Evolutionary conservation across 1,140 invertebrate species (phyloP).

Genomic region (Homarus americanus): DNA sequence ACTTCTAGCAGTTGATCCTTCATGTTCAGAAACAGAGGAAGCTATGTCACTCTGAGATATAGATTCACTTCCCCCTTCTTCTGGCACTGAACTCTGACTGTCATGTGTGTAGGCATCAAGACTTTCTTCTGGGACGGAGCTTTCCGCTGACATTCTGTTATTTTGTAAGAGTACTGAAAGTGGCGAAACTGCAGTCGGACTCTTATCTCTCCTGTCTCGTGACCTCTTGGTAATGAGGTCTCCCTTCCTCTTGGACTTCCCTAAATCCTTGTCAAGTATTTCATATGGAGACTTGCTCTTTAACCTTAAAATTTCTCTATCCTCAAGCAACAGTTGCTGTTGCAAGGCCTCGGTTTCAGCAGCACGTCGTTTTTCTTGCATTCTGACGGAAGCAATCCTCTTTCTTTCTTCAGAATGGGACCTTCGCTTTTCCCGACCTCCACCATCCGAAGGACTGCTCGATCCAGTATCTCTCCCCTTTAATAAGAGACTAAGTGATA

Average conservation of each 20-base stretch:
- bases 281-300: constrained; percentile 47
- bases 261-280: constrained; percentile 38
- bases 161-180: background rate
- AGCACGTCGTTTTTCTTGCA: constrained; percentile 57
- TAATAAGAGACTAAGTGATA: constrained; percentile 22
- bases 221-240: constrained; percentile 37
- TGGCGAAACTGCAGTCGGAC: constrained; percentile 22
- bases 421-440: constrained; percentile 56
- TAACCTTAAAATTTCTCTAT: constrained; percentile 35
- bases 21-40: constrained; percentile 66
- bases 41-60: constrained; percentile 50
- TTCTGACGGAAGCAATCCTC: constrained; percentile 30
- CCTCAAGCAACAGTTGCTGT: constrained; percentile 41
- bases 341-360: constrained; percentile 40
- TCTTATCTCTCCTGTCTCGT: constrained; percentile 58
- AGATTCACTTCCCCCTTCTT: constrained; percentile 47
- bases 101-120: constrained; percentile 40
- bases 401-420: constrained; percentile 60
- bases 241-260: constrained; percentile 53
- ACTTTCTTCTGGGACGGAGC: constrained; percentile 49
- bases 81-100: constrained; percentile 59
- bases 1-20: constrained; percentile 2
- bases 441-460: constrained; percentile 59
- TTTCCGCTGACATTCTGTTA: constrained; percentile 24
- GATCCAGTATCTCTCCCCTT: constrained; percentile 49